Conservation (phyloP, 2,888 invertebrate genomes). For the Tineola bisselliella region DNA sequence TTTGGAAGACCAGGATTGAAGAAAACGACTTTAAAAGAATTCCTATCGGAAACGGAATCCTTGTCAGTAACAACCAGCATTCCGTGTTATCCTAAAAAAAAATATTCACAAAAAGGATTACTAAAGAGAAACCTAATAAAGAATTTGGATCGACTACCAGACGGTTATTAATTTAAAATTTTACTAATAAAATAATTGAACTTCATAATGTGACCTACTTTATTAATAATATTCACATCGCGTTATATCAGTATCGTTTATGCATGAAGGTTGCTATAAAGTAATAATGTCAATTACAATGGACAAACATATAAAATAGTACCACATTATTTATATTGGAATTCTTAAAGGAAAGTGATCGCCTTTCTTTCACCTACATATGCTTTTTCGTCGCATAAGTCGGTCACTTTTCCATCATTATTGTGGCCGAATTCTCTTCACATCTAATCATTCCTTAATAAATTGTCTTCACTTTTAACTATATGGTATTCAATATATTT, state of each 20-base stretch:
- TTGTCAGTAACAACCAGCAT: constrained; percentile 37
- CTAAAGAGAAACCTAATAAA: constrained; percentile 36
- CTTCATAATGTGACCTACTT: too few relatives aligned
- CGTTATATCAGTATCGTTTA: too few relatives aligned
- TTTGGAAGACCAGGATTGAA: constrained; percentile 18
- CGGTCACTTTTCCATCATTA: constrained; percentile 1
- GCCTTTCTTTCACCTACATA: constrained; percentile 6
- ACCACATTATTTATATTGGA: neutral
- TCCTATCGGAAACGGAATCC: constrained; percentile 29
- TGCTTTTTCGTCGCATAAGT: neutral
- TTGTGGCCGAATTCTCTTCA: constrained; percentile 1
- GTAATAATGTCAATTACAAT: neutral
- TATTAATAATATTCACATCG: too few relatives aligned
- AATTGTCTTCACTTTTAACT: neutral
- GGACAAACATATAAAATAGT: neutral
- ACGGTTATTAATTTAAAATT: constrained; percentile 21
- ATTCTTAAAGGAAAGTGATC: neutral
- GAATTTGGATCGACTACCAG: constrained; percentile 33
- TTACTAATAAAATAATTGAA: neutral
- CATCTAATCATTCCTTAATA: neutral
- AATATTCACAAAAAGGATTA: constrained; percentile 32
- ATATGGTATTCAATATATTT: neutral
- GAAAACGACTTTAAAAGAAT: constrained; percentile 32
- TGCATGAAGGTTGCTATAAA: neutral
- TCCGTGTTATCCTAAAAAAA: constrained; percentile 35